Evolutionary conservation across 1,140 invertebrate species (phyloP).

Genomic region (Macrobrachium nipponense): DNA sequence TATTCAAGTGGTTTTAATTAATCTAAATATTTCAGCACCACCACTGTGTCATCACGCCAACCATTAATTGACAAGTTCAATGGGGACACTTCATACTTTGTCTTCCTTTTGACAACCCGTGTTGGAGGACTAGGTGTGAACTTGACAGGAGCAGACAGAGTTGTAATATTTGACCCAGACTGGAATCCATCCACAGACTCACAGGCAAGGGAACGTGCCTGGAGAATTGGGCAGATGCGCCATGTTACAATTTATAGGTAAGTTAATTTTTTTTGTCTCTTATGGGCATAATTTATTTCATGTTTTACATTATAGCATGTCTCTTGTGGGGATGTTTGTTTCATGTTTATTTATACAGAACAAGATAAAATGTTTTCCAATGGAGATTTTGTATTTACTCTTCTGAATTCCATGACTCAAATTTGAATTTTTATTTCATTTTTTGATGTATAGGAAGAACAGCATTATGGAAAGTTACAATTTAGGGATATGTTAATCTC

Average conservation of each 20-base stretch:
- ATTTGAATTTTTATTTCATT: too few relatives aligned
- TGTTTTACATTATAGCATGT: too few relatives aligned
- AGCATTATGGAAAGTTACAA: too few relatives aligned
- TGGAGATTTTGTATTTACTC: too few relatives aligned
- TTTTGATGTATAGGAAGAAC: too few relatives aligned
- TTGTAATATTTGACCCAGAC: constrained; percentile 97
- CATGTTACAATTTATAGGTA: constrained; percentile 90
- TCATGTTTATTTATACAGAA: too few relatives aligned
- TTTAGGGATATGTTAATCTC: too few relatives aligned
- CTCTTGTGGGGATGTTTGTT: too few relatives aligned
- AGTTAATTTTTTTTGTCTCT: constrained; percentile 44
- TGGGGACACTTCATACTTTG: constrained; percentile 80
- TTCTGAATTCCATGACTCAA: too few relatives aligned
- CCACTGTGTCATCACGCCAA: constrained; percentile 84
- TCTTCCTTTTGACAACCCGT: constrained; percentile 93
- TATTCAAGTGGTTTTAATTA: background rate
- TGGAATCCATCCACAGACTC: constrained; percentile 83
- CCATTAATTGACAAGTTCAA: constrained; percentile 89
- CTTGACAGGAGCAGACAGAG: constrained; percentile 92
- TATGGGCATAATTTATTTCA: background rate
- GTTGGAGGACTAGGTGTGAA: constrained; percentile 97
- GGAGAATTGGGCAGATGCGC: constrained; percentile 90
- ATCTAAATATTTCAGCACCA: constrained; percentile 71
- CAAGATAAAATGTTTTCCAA: too few relatives aligned
- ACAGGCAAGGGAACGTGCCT: constrained; percentile 85